Percentiles rank a stretch among this genome's conserved stretches.
Conservation (phyloP, 2,113 vertebrate species). For the Muntiacus muntjak region DNA sequence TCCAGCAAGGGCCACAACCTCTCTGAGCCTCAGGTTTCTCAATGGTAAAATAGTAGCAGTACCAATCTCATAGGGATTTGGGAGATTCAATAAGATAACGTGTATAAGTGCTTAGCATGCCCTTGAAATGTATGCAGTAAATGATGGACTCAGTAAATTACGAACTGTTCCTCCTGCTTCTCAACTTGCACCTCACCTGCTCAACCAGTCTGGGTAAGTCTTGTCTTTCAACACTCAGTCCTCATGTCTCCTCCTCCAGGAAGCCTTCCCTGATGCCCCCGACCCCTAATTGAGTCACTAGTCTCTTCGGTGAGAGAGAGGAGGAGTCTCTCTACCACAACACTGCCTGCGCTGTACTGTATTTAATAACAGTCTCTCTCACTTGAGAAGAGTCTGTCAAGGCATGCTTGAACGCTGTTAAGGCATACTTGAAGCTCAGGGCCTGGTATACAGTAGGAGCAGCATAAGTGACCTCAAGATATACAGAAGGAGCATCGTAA, state of each 20-base stretch:
- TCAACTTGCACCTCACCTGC: not conserved
- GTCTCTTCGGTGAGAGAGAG: not conserved
- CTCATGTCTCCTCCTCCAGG: not conserved
- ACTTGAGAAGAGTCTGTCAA: not conserved
- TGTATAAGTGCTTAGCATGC: not conserved
- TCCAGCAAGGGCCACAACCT: not conserved
- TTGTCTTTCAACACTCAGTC: not conserved
- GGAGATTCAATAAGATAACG: not conserved
- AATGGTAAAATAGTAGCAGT: not conserved
- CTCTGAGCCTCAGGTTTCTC: not conserved
- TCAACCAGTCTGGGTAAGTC: not conserved
- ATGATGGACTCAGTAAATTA: not conserved
- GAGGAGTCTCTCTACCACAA: not conserved
- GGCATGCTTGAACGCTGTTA: not conserved
- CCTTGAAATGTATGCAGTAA: not conserved
- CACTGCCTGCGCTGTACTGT: not conserved
- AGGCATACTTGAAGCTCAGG: not conserved
- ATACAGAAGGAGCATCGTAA: not conserved
- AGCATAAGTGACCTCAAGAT: not conserved
- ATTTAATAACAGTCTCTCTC: not conserved
- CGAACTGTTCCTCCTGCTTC: not conserved
- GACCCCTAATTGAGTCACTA: not conserved
- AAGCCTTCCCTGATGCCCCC: not conserved
- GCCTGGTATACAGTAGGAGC: not conserved
- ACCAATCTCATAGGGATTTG: not conserved